Conservation (phyloP, 2,888 invertebrate species). For the Sphaerophoria rueppellii region DNA sequence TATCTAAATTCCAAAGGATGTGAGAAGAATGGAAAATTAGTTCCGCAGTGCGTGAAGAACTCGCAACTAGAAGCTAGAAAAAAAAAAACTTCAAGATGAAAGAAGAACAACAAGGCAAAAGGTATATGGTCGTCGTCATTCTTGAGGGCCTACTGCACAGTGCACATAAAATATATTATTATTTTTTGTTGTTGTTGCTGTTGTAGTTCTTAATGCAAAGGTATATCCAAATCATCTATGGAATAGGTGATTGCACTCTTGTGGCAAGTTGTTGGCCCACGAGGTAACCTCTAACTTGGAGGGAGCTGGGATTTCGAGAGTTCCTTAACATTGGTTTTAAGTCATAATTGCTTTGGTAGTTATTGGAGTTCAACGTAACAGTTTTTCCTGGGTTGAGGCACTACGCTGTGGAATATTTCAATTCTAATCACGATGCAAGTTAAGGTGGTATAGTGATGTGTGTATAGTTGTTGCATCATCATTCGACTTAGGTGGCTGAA, state of each 20-base stretch:
- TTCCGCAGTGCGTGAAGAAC: conserved; percentile 72
- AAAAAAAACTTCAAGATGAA: neutral
- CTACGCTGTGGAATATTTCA: conserved; percentile 56
- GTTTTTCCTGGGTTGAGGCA: conserved; percentile 57
- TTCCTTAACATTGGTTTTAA: conserved; percentile 47
- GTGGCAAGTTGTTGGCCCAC: conserved; percentile 1
- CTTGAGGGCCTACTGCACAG: conserved; percentile 55
- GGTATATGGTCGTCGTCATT: conserved; percentile 22
- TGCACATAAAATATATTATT: neutral
- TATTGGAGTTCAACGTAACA: conserved; percentile 73
- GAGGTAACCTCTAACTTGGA: conserved; percentile 39
- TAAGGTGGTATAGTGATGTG: neutral
- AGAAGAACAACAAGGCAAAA: neutral
- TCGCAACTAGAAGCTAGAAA: neutral
- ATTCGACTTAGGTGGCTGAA: conserved; percentile 61
- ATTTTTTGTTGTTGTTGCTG: neutral
- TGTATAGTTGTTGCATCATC: conserved; percentile 56
- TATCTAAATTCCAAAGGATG: conserved; percentile 70
- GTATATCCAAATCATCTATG: conserved; percentile 59
- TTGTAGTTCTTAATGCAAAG: conserved; percentile 11
- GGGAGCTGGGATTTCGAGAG: conserved; percentile 28
- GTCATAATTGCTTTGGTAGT: conserved; percentile 64
- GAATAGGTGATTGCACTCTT: conserved; percentile 68
- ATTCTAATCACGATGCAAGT: conserved; percentile 71
- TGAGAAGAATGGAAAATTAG: conserved; percentile 73